phyloP scores from a whole-genome alignment of 1,140 invertebrate species.

The Drosophila parabipectinata region DNA sequence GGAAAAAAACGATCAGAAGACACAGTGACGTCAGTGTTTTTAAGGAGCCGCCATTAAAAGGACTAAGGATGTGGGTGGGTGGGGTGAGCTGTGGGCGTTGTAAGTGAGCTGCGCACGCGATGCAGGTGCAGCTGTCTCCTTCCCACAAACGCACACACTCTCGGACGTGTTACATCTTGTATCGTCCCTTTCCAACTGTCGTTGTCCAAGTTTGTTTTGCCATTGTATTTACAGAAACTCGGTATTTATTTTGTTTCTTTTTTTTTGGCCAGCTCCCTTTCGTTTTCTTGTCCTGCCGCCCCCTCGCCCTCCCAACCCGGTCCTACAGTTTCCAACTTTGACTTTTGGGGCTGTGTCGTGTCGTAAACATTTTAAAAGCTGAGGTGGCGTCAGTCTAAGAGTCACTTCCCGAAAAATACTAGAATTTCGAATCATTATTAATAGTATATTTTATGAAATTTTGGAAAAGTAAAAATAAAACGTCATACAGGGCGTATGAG shows the following conservation, averaged over 20 bases:
- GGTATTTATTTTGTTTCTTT: conserved; percentile 42
- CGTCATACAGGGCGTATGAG: neutral
- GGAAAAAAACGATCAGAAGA: conserved; percentile 13
- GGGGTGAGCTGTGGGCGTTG: neutral
- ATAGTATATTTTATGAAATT: too few species aligned
- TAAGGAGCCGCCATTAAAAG: conserved; percentile 4
- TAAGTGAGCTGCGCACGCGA: conserved; percentile 71
- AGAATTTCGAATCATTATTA: too few species aligned
- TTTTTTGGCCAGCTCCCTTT: conserved; percentile 51
- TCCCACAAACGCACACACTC: neutral
- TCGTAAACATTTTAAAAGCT: conserved; percentile 55
- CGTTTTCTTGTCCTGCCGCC: neutral
- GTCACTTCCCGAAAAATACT: neutral
- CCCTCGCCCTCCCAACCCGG: neutral
- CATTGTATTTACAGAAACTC: conserved; percentile 65
- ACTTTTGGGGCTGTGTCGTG: conserved; percentile 42
- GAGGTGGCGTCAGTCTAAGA: conserved; percentile 7
- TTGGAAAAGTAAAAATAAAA: neutral
- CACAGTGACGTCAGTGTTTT: conserved; percentile 39
- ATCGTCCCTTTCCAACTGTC: neutral
- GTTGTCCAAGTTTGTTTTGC: conserved; percentile 4
- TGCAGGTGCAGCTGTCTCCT: conserved; percentile 34
- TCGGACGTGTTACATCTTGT: neutral
- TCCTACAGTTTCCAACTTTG: neutral
- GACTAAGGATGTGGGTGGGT: neutral